These are phyloP conservation scores for Trematocara stigmaticum DNA, from an alignment of 2,113 vertebrate genomes.

Conservation along the genomic window DNA sequence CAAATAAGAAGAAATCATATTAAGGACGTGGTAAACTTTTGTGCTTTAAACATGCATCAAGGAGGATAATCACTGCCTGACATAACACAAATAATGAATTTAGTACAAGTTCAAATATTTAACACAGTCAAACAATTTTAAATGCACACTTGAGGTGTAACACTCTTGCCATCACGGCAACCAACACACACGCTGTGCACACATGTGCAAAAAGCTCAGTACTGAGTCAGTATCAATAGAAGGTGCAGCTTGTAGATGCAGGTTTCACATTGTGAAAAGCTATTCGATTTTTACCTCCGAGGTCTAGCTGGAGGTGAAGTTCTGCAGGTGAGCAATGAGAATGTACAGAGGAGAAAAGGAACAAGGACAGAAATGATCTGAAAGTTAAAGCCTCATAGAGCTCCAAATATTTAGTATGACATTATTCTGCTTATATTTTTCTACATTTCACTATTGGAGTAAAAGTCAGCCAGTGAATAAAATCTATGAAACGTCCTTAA, in stretches of 20 bases:
- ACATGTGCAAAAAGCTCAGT: background rate
- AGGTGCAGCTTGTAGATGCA: background rate
- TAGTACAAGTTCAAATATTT: background rate
- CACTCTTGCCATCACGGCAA: background rate
- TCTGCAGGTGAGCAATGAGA: slow-evolving; percentile 25
- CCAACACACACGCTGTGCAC: background rate
- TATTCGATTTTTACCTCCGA: slow-evolving; percentile 39
- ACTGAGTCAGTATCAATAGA: background rate
- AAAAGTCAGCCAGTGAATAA: background rate
- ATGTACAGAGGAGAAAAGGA: background rate
- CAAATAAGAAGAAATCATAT: background rate
- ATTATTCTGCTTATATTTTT: background rate
- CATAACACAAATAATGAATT: background rate
- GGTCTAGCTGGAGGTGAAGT: slow-evolving; percentile 33
- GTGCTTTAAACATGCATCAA: background rate
- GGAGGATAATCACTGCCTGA: background rate
- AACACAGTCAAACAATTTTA: background rate
- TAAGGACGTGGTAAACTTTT: background rate
- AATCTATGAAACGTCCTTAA: background rate
- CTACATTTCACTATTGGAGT: slow-evolving; percentile 34
- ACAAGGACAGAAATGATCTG: background rate
- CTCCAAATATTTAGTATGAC: background rate
- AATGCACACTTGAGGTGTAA: background rate
- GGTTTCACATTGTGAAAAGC: background rate
- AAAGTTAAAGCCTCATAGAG: background rate